Evolutionary conservation across 2,113 vertebrate species (phyloP), one percentile per base, ranked within the genome.

Genomic region (Girardinichthys multiradiatus): DNA sequence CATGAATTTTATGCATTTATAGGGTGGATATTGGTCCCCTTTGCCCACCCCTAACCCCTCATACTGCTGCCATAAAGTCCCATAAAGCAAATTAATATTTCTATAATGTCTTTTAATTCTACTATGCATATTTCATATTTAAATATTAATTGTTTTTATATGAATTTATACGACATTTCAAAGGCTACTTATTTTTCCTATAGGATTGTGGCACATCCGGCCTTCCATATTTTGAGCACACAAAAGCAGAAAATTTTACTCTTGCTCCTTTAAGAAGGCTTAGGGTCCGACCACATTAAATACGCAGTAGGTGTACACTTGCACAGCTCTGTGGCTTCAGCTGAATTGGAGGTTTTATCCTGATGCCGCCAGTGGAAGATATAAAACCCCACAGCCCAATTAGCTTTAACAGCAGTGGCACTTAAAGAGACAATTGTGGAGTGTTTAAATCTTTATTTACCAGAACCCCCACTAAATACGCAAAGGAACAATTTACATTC

Each of bases 361-460:
- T 84, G 84, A 81, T 81, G 85, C 73, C 70, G 90, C 68, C 90
- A 83, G 90, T 78, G 79, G 93, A 85, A 93, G 91, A 93, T 94
- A 92, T 92, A 95, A 95, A 93, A 93, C 90, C 91, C 90, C 91
- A 85, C 91, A 90, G 95, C 94, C 94, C 95, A 95, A 95, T 96
- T 95, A 96, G 94, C 94, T 95, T 96, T 91, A 96, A 95, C 93
- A 94, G 95, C 94, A 92, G 94, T 94, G 95, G 93, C 94, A 95
- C 95, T 96, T 96, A 96, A 96, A 93, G 90, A 95, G 95, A 94
- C 95, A 93, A 95, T 94, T 92, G 94, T 94, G 88, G 90, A 95
- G 95, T 95, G 94, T 95, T 96, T 97, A 96, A 96, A 97, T 96
- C 95, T 96, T 97, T 97, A 97, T 97, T 96, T 96, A 96, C 94